Evolutionary conservation across 1,140 invertebrate species (phyloP), one percentile per base, ranked within the genome.

Genomic region (Tetraneura akinire): DNA sequence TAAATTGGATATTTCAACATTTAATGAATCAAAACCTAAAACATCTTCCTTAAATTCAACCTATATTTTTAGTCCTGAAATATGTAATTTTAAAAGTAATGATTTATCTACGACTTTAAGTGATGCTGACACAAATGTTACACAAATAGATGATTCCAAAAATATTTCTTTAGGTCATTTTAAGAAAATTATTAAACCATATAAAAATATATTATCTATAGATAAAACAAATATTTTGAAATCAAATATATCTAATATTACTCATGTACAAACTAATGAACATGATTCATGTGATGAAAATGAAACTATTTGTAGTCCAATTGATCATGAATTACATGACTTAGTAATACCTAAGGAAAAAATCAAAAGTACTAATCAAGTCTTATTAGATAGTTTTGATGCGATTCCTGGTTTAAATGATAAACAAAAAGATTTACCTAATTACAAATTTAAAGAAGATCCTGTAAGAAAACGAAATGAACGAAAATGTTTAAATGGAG

Each of bases 391-490:
- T 62, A 78, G 55, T 47, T 60, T 78, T 78, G 74, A 62, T 78
- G 47, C 62, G 2, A 78, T 78, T 37, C 74, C 74, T 18, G 74
- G 74, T 62, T 47, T 78, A 26, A 78, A 78, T 78, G 37, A 78
- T 29, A 62, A 62, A 29, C n/a, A 42, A 60, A 45, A n/a, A 26
- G 55, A 45, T 62, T n/a, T 78, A 26, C 76, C 62, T 1, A 81
- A 49, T 60, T 82, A 82, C 5, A 81, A 64, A 32, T 82, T 82
- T 32, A 80, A 71, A 53, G 78, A 78, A 42, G 74, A 62, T 51
- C 80, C 81, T 26, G 80, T 73, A n/a, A 82, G 80, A 62, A 81
- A 83, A n/a, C 81, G 49, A 21, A 82, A 62, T 70, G 83, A 80
- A 53, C 49, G 64, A 21, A 55, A 51, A 81, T 81, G 53, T 8